Percentiles rank a stretch among this genome's conserved stretches.
These are phyloP conservation scores for Otus scops DNA, from an alignment of 2,797 vertebrate genomes.

Conservation along the genomic window DNA sequence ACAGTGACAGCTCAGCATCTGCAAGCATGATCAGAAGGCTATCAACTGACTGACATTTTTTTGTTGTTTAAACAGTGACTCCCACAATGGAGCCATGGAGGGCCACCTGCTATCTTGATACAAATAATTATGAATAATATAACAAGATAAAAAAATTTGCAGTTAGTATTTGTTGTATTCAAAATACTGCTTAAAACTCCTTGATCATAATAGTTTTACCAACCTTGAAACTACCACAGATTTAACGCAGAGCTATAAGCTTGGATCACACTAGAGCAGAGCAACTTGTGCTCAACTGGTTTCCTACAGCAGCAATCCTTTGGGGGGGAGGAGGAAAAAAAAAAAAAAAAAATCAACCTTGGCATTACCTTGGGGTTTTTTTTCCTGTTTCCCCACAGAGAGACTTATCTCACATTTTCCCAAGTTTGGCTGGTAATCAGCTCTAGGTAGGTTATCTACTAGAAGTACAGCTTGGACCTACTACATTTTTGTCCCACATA, in stretches of 20 bases:
- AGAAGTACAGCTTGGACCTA: not conserved
- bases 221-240: not conserved
- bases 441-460: not conserved
- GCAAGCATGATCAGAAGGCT: not conserved
- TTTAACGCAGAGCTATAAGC: not conserved
- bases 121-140: not conserved
- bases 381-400: not conserved
- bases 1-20: not conserved
- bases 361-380: not conserved
- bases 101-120: not conserved
- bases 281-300: not conserved
- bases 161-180: not conserved
- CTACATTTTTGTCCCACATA: not conserved
- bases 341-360: not conserved
- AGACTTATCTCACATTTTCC: not conserved
- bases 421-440: not conserved
- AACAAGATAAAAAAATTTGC: not conserved
- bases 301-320: not conserved
- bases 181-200: not conserved
- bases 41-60: not conserved
- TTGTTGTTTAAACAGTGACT: not conserved
- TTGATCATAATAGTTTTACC: not conserved
- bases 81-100: not conserved
- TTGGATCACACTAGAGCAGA: not conserved
- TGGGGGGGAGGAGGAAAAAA: fast-evolving